phyloP scores from a whole-genome alignment of 1,140 invertebrate genomes.

The Battus philenor region DNA sequence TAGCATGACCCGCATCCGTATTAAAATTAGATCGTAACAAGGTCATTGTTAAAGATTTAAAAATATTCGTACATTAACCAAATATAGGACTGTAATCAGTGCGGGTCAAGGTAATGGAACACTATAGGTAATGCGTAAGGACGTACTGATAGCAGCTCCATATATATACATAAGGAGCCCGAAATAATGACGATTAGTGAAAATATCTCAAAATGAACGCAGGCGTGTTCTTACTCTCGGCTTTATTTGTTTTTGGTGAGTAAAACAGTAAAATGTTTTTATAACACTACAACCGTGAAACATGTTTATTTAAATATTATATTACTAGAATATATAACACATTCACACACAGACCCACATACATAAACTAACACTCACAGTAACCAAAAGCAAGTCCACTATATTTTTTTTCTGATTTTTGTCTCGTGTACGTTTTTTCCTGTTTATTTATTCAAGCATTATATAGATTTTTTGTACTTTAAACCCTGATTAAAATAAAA shows the following conservation, averaged over 20 bases:
- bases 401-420: too few species aligned
- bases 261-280: conserved; percentile 16
- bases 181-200: conserved; percentile 34
- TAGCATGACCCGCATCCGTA: not conserved
- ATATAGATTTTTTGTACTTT: too few species aligned
- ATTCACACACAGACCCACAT: too few species aligned
- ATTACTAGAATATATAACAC: not conserved
- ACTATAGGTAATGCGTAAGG: conserved; percentile 24
- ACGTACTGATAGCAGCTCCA: conserved; percentile 44
- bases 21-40: not conserved
- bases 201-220: conserved; percentile 46
- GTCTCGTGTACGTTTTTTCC: too few species aligned
- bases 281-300: conserved; percentile 3
- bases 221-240: conserved; percentile 25
- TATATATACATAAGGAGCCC: conserved; percentile 48
- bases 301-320: not conserved
- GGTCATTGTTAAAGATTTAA: conserved; percentile 3
- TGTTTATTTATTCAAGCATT: too few species aligned
- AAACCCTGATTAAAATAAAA: too few species aligned
- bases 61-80: conserved; percentile 19
- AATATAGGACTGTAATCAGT: conserved; percentile 30
- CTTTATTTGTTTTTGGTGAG: conserved; percentile 34
- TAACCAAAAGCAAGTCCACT: too few species aligned
- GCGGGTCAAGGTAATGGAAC: conserved; percentile 37
- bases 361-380: too few species aligned